These are phyloP conservation scores for Reinhardtius hippoglossoides DNA, from an alignment of 2,113 vertebrate genomes.

Conservation along the genomic window DNA sequence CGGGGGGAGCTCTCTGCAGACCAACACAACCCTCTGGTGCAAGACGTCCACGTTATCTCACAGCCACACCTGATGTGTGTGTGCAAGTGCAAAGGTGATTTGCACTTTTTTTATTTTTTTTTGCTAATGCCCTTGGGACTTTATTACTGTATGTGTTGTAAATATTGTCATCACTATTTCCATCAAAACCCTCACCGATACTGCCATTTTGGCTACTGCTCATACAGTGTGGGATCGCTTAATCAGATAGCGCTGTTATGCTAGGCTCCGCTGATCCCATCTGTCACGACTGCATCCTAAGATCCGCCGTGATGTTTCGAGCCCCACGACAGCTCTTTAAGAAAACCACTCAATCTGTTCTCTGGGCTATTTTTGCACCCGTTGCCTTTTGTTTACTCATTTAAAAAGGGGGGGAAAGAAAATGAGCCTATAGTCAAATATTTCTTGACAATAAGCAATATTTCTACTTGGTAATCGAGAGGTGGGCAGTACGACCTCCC, in stretches of 20 bases:
- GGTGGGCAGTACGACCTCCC: not conserved
- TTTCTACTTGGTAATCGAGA: not conserved
- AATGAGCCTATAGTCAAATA: not conserved
- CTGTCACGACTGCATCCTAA: constrained; percentile 71
- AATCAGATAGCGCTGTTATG: constrained; percentile 55
- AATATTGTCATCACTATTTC: constrained; percentile 19
- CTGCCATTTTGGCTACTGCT: constrained; percentile 30
- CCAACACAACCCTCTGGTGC: constrained; percentile 27
- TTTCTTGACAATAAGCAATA: constrained; percentile 3
- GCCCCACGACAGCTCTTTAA: constrained; percentile 68
- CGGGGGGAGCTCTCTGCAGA: constrained; percentile 17
- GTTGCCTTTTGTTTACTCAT: constrained; percentile 18
- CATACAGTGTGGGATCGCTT: constrained; percentile 43
- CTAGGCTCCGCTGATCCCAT: constrained; percentile 69
- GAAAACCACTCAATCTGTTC: constrained; percentile 74
- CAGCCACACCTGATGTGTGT: constrained; percentile 26
- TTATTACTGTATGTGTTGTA: not conserved
- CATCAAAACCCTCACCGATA: not conserved
- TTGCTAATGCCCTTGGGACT: not conserved
- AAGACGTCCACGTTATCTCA: constrained; percentile 17
- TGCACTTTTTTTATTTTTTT: not conserved
- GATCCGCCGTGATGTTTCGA: constrained; percentile 54
- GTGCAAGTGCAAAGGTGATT: constrained; percentile 2
- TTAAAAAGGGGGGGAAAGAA: not conserved
- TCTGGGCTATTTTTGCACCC: constrained; percentile 59